phyloP scores from a whole-genome alignment of 2,113 vertebrate genomes.

The Fulmarus glacialis region DNA sequence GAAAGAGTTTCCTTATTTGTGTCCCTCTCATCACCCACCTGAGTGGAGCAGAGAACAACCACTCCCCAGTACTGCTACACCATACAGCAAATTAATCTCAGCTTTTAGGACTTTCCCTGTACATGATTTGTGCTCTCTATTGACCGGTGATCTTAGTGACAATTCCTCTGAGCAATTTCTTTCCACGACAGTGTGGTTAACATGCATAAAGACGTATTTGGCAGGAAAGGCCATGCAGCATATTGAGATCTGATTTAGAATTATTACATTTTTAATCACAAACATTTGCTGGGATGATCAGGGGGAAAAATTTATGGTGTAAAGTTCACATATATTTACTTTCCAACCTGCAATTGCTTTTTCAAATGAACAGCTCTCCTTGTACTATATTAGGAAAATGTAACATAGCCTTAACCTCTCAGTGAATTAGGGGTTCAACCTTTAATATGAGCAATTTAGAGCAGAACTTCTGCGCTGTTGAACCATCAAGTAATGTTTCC shows the following conservation, averaged over 20 bases:
- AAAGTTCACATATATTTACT: background rate
- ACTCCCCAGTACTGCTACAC: background rate
- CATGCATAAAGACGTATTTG: constrained; percentile 70
- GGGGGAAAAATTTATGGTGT: background rate
- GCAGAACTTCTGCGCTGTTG: background rate
- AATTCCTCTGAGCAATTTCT: constrained; percentile 66
- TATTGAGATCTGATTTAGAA: background rate
- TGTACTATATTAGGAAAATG: background rate
- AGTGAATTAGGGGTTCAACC: background rate
- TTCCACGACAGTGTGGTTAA: constrained; percentile 21
- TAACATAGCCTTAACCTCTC: background rate
- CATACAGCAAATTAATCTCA: background rate
- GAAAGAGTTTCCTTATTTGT: background rate
- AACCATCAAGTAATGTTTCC: background rate
- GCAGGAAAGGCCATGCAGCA: constrained; percentile 72
- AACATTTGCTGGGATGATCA: constrained; percentile 4
- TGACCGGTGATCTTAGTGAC: background rate
- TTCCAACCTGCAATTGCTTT: constrained; percentile 74
- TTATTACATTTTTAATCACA: constrained; percentile 5
- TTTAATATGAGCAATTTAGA: background rate
- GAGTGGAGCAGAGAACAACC: background rate
- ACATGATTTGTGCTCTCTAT: background rate
- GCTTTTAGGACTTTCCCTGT: background rate
- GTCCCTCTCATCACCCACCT: background rate
- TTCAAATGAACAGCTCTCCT: constrained; percentile 76